phyloP scores from a whole-genome alignment of 1,140 invertebrate genomes.

The Pseudachorutes palmiensis region DNA sequence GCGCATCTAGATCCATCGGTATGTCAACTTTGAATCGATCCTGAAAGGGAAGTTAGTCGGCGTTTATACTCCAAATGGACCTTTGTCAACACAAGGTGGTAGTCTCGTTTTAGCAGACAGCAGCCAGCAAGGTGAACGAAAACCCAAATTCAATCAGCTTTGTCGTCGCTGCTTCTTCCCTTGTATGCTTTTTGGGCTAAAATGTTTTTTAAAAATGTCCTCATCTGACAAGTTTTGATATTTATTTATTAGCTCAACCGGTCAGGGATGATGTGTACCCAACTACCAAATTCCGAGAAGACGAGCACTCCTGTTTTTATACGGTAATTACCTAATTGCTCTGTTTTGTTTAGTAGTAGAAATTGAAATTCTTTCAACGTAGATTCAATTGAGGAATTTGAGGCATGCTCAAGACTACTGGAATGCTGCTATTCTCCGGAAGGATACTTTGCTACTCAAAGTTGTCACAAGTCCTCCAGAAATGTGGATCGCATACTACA shows the following conservation, averaged over 20 bases:
- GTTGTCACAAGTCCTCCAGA: slow-evolving; percentile 21
- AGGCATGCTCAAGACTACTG: slow-evolving; percentile 15
- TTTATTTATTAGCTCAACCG: neutral
- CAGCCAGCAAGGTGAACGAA: neutral
- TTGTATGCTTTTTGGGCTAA: no score
- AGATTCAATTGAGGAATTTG: neutral
- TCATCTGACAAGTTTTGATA: no score
- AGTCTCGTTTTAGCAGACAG: no score
- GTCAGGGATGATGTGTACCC: neutral
- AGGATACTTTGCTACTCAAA: slow-evolving; percentile 18
- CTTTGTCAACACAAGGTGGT: no score
- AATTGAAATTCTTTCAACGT: neutral
- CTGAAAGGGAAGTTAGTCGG: slow-evolving; percentile 15
- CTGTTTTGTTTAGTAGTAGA: neutral
- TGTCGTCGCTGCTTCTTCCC: no score
- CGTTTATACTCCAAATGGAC: neutral
- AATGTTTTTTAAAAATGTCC: no score
- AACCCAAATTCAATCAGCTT: no score
- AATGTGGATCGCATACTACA: slow-evolving; percentile 21
- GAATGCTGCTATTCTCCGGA: slow-evolving; percentile 9
- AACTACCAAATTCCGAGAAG: slow-evolving; percentile 11
- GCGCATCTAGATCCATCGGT: slow-evolving; percentile 21
- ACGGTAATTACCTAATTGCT: slow-evolving; percentile 3
- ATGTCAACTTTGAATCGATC: slow-evolving; percentile 24
- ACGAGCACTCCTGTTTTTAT: slow-evolving; percentile 11